Evolutionary conservation across 2,113 vertebrate species (phyloP), one percentile per base, ranked within the genome.

Genomic region (Leucosticte australis): DNA sequence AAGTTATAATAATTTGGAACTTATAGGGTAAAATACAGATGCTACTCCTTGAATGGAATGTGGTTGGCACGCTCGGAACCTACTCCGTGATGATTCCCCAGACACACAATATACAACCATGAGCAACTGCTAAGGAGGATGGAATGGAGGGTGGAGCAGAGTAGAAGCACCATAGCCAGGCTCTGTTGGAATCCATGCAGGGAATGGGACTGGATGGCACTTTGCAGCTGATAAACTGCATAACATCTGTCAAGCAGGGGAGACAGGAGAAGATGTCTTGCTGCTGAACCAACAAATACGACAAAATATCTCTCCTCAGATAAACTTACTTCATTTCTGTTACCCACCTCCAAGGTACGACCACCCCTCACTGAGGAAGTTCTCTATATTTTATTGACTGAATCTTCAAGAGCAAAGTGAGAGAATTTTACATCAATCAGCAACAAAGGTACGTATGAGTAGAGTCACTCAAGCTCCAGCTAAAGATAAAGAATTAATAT

Each of bases 51-150:
- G 2, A n/a, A 33, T 78, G 55, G 39, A 62, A 53, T 39, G 33
- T 28, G 27, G 15, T 10, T 60, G 63, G 5, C 27, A 22, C 28
- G 8, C 22, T 52, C 0, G 0, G 19, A 52, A 28, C 31, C 27
- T 44, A 3, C 49, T 86, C 52, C 17, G 31, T 49, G 10, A 35
- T 15, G 7, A 50, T 26, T 57, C 9, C 44, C 17, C 37, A 37
- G 33, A 52, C 22, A 22, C 22, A 37, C 9, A 44, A 44, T 15
- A 13, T 52, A 6, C 9, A 59, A 27, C 21, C 5, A 13, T 7
- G 15, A 27, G 31, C 8, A 35, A 15, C 22, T 52, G 17, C 44
- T 44, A 11, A 44, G 37, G 73, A 31, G 33, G 11, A 13, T 68
- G 53, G 44, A 68, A 37, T 15, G 37, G 52, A 67, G 20, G 26